Evolutionary conservation across 2,113 vertebrate species (phyloP).

Genomic region (Muntiacus muntjak): DNA sequence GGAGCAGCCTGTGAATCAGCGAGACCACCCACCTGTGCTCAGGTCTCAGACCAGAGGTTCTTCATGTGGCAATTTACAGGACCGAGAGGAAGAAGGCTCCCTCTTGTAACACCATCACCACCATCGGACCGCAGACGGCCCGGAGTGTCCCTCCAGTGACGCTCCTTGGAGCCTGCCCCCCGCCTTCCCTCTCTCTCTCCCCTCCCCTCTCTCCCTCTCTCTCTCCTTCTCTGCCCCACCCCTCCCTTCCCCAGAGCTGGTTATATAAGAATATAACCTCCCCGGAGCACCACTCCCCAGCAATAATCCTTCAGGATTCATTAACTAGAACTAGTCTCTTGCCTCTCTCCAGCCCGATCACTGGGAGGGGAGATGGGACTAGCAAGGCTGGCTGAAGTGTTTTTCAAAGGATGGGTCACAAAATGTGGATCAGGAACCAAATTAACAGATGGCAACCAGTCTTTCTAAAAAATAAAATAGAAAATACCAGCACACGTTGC

Average conservation of each 20-base stretch:
- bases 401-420: background rate
- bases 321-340: background rate
- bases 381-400: background rate
- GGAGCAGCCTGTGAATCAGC: background rate
- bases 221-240: background rate
- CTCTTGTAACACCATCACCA: background rate
- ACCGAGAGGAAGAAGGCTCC: background rate
- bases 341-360: background rate
- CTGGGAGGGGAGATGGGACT: background rate
- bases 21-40: too few species aligned
- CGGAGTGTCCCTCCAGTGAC: too few species aligned
- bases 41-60: background rate
- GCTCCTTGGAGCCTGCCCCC: background rate
- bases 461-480: background rate
- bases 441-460: background rate
- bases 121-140: background rate
- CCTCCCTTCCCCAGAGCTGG: background rate
- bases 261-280: background rate
- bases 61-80: accelerated
- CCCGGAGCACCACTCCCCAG: too few species aligned
- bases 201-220: background rate
- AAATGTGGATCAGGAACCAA: background rate
- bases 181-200: background rate
- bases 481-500: background rate
- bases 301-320: background rate